Evolutionary conservation across 2,113 vertebrate species (phyloP).

Genomic region (Oreochromis tanganicae): DNA sequence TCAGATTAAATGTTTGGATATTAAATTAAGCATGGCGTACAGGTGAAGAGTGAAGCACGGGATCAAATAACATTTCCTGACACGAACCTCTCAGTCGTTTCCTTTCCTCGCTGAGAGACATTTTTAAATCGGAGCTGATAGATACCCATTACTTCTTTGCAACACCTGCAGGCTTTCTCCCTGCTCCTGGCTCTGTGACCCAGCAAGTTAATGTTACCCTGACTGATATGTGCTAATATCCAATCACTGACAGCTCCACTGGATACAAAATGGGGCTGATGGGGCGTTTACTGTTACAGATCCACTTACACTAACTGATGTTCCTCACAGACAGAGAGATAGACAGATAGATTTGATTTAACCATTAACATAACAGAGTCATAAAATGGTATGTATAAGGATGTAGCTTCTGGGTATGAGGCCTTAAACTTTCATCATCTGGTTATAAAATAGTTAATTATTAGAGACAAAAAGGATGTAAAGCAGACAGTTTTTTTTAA

Average conservation of each 20-base stretch:
- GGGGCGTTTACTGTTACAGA: not conserved
- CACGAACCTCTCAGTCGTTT: not conserved
- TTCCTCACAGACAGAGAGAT: not conserved
- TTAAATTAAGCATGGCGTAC: not conserved
- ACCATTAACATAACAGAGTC: not conserved
- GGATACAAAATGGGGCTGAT: not conserved
- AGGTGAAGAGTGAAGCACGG: not conserved
- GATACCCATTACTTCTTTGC: constrained; percentile 16
- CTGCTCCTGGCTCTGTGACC: constrained; percentile 1
- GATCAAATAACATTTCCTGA: not conserved
- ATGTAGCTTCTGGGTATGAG: not conserved
- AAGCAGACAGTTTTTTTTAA: rapidly evolving
- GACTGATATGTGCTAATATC: not conserved
- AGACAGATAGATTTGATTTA: not conserved
- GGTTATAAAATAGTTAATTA: not conserved
- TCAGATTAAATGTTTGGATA: not conserved
- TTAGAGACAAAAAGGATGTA: not conserved
- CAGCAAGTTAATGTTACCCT: not conserved
- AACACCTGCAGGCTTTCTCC: not conserved
- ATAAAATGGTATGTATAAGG: not conserved
- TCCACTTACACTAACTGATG: not conserved
- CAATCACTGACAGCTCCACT: not conserved
- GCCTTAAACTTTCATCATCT: not conserved
- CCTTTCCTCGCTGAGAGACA: not conserved
- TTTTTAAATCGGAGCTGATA: constrained; percentile 20